phyloP scores from a whole-genome alignment of 2,888 invertebrate species.

The Drosophila nigritarsus region DNA sequence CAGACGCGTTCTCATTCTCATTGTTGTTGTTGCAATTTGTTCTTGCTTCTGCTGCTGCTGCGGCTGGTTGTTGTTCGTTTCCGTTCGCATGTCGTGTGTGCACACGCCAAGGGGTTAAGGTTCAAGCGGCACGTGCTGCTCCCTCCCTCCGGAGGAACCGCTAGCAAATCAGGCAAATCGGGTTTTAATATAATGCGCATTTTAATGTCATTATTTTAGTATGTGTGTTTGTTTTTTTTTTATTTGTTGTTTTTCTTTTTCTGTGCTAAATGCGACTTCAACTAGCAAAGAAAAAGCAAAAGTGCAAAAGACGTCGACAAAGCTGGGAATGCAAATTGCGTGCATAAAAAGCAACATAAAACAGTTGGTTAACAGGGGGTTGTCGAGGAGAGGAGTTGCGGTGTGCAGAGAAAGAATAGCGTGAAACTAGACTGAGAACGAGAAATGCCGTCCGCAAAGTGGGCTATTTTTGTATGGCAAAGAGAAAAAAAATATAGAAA shows the following conservation, averaged over 20 bases:
- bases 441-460: slow-evolving; percentile 55
- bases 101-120: slow-evolving; percentile 75
- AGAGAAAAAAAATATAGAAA: slow-evolving; percentile 32
- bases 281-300: slow-evolving; percentile 54
- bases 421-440: slow-evolving; percentile 31
- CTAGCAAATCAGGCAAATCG: slow-evolving; percentile 41
- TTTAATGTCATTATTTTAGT: slow-evolving; percentile 75
- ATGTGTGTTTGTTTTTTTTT: slow-evolving; percentile 11
- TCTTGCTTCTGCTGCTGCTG: not conserved
- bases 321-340: slow-evolving; percentile 72
- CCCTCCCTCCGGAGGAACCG: slow-evolving; percentile 12
- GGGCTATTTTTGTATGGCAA: slow-evolving; percentile 68
- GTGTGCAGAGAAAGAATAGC: slow-evolving; percentile 13
- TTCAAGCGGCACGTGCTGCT: slow-evolving; percentile 65
- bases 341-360: slow-evolving; percentile 63
- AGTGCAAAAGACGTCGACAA: slow-evolving; percentile 65
- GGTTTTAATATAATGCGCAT: slow-evolving; percentile 73
- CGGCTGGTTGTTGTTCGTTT: slow-evolving; percentile 36
- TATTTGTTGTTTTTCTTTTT: not conserved
- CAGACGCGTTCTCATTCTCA: slow-evolving; percentile 35
- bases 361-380: slow-evolving; percentile 16
- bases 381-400: not conserved
- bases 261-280: slow-evolving; percentile 24
- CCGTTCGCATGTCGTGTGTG: slow-evolving; percentile 71
- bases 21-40: slow-evolving; percentile 28